A percentile compares a stretch with the other conserved stretches of the same genome.
Evolutionary conservation across 2,113 vertebrate genomes (phyloP).

Genomic region (Cephalopholis sonnerati): DNA sequence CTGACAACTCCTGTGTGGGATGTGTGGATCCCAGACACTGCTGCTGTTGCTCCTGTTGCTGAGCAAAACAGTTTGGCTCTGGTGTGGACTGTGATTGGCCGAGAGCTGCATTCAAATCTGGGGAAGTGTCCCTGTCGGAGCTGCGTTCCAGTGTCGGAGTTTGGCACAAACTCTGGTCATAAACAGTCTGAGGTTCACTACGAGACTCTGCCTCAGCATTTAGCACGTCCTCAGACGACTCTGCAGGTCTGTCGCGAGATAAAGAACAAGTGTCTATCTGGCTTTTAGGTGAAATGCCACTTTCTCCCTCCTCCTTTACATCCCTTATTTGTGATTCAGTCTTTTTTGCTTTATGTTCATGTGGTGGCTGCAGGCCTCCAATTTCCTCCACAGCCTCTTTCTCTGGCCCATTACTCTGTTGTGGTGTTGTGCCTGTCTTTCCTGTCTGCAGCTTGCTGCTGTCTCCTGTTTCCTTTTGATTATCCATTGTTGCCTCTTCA

Average conservation of each 20-base stretch:
- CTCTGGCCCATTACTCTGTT: constrained; percentile 51
- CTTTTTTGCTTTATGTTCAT: constrained; percentile 26
- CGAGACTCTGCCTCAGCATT: constrained; percentile 41
- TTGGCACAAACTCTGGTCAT: constrained; percentile 49
- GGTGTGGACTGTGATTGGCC: constrained; percentile 57
- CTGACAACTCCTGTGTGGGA: constrained; percentile 58
- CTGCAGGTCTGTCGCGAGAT: constrained; percentile 43
- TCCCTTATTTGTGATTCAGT: constrained; percentile 29
- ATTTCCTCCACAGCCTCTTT: constrained; percentile 54
- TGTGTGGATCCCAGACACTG: constrained; percentile 46
- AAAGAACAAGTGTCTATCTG: constrained; percentile 13
- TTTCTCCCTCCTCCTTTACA: constrained; percentile 47
- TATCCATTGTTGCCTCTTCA: constrained; percentile 30
- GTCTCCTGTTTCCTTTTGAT: constrained; percentile 63
- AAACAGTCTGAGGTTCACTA: constrained; percentile 44
- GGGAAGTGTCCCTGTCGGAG: constrained; percentile 39
- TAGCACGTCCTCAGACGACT: constrained; percentile 27
- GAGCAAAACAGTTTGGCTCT: constrained; percentile 63
- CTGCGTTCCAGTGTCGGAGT: constrained; percentile 42
- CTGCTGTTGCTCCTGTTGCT: constrained; percentile 64
- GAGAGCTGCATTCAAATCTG: constrained; percentile 34
- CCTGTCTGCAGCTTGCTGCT: constrained; percentile 31
- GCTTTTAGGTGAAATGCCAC: constrained; percentile 29
- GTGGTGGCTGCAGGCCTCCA: constrained; percentile 43
- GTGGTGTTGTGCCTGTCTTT: constrained; percentile 40